phyloP scores from a whole-genome alignment of 2,888 invertebrate species.

The Suillia variegata region DNA sequence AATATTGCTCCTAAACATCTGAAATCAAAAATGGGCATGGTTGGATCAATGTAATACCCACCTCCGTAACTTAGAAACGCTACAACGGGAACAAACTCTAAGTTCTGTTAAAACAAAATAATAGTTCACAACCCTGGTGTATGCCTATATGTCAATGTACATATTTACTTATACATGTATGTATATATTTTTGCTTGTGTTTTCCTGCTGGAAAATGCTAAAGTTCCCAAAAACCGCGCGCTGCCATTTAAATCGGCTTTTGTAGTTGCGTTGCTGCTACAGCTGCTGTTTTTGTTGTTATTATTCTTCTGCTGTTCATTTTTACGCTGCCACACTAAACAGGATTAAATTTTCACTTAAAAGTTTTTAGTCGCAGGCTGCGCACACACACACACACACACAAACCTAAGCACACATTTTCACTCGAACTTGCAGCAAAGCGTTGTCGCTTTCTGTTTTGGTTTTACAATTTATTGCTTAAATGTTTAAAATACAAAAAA shows the following conservation, averaged over 20 bases:
- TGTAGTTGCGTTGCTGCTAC: background rate
- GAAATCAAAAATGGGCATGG: too few relatives aligned
- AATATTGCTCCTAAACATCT: too few relatives aligned
- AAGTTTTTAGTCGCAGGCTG: background rate
- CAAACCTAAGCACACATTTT: background rate
- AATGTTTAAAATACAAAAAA: background rate
- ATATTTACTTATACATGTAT: background rate
- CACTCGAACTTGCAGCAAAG: background rate
- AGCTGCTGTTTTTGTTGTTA: too few relatives aligned
- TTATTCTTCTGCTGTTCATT: background rate
- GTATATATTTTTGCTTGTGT: background rate
- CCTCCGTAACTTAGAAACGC: too few relatives aligned
- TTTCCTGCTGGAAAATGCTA: background rate
- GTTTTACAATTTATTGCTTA: background rate
- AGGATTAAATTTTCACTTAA: conserved; percentile 9
- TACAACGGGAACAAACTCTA: too few relatives aligned
- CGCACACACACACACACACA: background rate
- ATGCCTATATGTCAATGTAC: too few relatives aligned
- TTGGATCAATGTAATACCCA: too few relatives aligned
- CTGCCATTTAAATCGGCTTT: background rate
- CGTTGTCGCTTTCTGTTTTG: background rate
- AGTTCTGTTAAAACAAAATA: too few relatives aligned
- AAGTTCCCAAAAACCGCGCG: background rate
- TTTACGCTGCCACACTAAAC: background rate
- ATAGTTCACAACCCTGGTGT: too few relatives aligned